These are phyloP conservation scores for Patagioenas fasciata DNA, from an alignment of 2,113 vertebrate genomes.

Conservation along the genomic window DNA sequence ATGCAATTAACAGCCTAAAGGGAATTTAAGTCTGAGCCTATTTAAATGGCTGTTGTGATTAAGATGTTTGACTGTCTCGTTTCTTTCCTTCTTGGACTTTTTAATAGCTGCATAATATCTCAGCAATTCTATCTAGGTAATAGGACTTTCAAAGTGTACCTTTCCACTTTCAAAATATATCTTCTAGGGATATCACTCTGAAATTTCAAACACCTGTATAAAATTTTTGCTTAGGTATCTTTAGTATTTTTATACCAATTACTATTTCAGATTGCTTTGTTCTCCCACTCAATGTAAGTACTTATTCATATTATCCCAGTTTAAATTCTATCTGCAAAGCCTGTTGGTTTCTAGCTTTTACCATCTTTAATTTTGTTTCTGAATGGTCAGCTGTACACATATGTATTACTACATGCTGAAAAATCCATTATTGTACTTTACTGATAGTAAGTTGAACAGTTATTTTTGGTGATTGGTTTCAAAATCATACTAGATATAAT, in stretches of 20 bases:
- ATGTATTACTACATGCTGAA: not conserved
- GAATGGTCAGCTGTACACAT: not conserved
- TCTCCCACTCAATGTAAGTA: not conserved
- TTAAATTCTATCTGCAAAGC: not conserved
- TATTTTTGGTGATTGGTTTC: not conserved
- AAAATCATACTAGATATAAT: not conserved
- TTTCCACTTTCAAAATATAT: not conserved
- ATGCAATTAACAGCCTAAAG: conserved; percentile 4
- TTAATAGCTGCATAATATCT: not conserved
- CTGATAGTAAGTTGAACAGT: not conserved
- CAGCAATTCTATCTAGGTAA: not conserved
- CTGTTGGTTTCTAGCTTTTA: not conserved
- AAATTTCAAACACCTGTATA: not conserved
- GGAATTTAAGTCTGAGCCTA: not conserved
- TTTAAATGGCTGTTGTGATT: conserved; percentile 18
- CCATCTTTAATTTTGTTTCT: not conserved
- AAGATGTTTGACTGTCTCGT: conserved; percentile 2
- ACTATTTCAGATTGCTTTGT: not conserved
- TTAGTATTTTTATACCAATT: not conserved
- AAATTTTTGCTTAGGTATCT: not conserved
- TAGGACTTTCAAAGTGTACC: not conserved
- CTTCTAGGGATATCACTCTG: not conserved
- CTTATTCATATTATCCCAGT: not conserved
- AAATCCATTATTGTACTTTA: not conserved
- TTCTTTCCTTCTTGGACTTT: conserved; percentile 3